These are phyloP conservation scores for Dipus sagitta DNA, from an alignment of 2,797 vertebrate genomes.

Conservation along the genomic window DNA sequence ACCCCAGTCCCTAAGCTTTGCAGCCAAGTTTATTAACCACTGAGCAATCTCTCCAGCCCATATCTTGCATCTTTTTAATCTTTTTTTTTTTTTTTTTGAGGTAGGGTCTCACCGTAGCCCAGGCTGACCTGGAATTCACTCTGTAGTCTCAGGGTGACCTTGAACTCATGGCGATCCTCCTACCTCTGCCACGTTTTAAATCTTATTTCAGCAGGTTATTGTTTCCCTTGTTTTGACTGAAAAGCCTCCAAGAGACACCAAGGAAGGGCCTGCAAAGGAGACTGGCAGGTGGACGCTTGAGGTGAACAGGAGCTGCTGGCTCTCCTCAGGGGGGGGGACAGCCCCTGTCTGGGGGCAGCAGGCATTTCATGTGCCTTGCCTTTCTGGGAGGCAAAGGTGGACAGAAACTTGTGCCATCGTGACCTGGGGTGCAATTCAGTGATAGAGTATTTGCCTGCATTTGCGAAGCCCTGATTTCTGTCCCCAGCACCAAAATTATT, in stretches of 20 bases:
- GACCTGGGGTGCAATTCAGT: neutral
- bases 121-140: no score
- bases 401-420: neutral
- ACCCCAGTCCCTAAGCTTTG: no score
- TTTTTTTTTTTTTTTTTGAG: no score
- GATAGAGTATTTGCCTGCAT: neutral
- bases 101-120: no score
- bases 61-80: no score
- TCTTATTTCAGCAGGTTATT: conserved; percentile 2
- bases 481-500: neutral
- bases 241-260: neutral
- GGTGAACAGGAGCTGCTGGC: neutral
- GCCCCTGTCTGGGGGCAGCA: neutral
- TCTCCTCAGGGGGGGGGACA: neutral
- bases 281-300: neutral
- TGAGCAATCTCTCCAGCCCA: no score
- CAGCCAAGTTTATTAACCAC: no score
- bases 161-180: no score
- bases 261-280: neutral
- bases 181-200: neutral
- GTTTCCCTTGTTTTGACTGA: neutral
- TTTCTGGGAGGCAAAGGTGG: no score
- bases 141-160: no score
- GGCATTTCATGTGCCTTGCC: neutral
- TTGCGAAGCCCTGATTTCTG: neutral